Evolutionary conservation across 2,113 vertebrate genomes (phyloP), one percentile per base, ranked within the genome.

Genomic region (Gnathonemus longibarbis): DNA sequence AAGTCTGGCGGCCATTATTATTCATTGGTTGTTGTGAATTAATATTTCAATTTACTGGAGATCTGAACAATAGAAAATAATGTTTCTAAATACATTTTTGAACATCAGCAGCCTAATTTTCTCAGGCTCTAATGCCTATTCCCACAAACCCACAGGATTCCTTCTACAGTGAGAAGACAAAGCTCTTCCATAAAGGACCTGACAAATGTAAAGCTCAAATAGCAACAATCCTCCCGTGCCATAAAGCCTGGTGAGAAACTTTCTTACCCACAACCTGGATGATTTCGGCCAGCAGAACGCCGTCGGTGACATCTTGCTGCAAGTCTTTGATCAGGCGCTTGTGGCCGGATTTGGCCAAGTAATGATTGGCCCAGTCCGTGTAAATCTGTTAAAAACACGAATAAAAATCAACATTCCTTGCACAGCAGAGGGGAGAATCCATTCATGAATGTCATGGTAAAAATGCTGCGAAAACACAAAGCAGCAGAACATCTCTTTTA

Each of bases 331-430:
- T 99, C 93, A 99, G 96, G 5, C 98, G 97, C 93, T 97, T 98
- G 95, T 98, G 97, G 93, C 98, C 98, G 0, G 98, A 99, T 95
- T 98, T 99, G 89, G 97, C 97, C 62, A 99, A 96, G 91, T 99
- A 99, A 91, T 99, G 98, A 94, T 99, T 99, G 91, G 98, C 98
- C 98, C 98, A 99, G 94, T 99, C 98, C 0, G 98, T 99, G 93
- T 99, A 99, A 96, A 99, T 99, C 98, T 99, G 95, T 91, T 35
- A 91, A 92, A 94, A 93, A 94, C 90, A 93, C 10, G 70, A 48
- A 42, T 17, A 91, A 93, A 21, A 77, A 42, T 27, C 39, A 90
- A 86, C 62, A 42, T 24, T 46, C 31, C 21, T 27, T 46, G 31
- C 19, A n/a, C 31, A 21, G 46, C 31, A 83, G 70, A 70, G 66